Evolutionary conservation across 1,140 invertebrate species (phyloP).

Genomic region (Drosophila persimilis): DNA sequence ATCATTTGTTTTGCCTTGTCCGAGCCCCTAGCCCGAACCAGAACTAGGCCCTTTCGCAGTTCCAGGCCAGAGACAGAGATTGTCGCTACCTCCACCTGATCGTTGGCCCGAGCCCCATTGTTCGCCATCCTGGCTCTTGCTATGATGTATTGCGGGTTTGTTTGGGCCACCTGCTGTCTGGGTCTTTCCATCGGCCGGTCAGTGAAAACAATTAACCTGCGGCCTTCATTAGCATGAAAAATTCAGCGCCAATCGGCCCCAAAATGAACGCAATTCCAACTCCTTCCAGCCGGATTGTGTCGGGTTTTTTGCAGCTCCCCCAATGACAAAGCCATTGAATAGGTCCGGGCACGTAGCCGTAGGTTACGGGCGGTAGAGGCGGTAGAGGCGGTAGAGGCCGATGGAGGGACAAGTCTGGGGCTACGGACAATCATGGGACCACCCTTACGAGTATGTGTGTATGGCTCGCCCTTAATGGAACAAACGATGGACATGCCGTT

Average conservation of each 20-base stretch:
- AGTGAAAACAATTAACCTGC: constrained; percentile 56
- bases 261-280: constrained; percentile 6
- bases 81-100: no score
- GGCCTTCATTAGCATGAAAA: constrained; percentile 67
- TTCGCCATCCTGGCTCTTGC: constrained; percentile 17
- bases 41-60: background rate
- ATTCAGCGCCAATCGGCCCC: constrained; percentile 29
- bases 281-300: no score
- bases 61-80: background rate
- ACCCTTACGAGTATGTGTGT: background rate
- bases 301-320: no score
- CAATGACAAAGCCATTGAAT: constrained; percentile 39
- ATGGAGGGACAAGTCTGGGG: no score
- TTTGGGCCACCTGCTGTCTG: constrained; percentile 28
- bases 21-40: background rate
- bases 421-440: no score
- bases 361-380: constrained; percentile 14
- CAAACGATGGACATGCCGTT: constrained; percentile 22
- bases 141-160: no score
- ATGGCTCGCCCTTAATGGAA: constrained; percentile 16
- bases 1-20: constrained; percentile 39
- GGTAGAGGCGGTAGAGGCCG: background rate
- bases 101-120: no score
- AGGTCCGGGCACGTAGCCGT: constrained; percentile 33
- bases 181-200: background rate